phyloP scores from a whole-genome alignment of 2,113 vertebrate genomes.

The Onychostruthus taczanowskii region DNA sequence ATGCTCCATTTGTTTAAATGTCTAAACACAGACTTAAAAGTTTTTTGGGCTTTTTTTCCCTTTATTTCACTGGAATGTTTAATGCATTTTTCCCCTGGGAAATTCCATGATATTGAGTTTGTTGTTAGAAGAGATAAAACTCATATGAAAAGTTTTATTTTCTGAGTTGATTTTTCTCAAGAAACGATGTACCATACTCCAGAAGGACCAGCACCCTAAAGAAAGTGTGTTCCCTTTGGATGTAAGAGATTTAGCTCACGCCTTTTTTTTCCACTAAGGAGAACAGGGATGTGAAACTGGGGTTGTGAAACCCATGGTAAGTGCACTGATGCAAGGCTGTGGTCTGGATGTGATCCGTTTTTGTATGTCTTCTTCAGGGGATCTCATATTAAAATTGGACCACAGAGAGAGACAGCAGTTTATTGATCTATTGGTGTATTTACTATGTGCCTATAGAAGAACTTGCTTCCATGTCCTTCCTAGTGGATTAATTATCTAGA shows the following conservation, averaged over 20 bases:
- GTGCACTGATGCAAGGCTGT: neutral
- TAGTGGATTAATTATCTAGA: neutral
- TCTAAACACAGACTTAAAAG: neutral
- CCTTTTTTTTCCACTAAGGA: neutral
- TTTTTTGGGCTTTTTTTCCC: neutral
- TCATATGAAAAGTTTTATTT: neutral
- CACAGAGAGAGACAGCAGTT: neutral
- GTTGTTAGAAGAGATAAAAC: neutral
- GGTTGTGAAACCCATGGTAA: neutral
- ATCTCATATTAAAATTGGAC: neutral
- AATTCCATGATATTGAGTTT: neutral
- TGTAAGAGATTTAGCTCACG: neutral
- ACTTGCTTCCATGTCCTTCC: neutral
- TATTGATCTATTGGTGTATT: neutral
- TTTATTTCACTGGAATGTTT: neutral
- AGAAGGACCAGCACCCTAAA: neutral
- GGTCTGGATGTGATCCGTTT: neutral
- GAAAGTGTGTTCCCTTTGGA: neutral
- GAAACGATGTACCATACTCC: neutral
- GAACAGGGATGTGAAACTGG: neutral
- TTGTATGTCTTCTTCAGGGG: neutral
- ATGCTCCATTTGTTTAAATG: neutral
- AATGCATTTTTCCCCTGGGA: neutral
- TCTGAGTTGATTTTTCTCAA: neutral
- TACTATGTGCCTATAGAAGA: neutral